These are phyloP conservation scores for Volucella inflata DNA, from an alignment of 2,888 invertebrate genomes.

Conservation along the genomic window DNA sequence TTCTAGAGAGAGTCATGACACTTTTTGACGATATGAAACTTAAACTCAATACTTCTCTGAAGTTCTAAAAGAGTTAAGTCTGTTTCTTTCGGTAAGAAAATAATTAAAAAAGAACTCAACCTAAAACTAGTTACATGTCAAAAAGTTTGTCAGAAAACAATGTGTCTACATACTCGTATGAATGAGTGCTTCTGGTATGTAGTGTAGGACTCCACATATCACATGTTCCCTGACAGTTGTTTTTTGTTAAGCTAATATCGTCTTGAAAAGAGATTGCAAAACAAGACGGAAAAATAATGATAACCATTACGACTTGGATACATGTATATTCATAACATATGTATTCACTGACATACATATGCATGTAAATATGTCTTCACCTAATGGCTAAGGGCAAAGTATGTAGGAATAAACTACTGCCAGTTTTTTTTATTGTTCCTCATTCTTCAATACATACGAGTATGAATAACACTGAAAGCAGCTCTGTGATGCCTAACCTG, in stretches of 20 bases:
- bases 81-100: neutral
- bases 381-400: slow-evolving; percentile 49
- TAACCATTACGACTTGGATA: slow-evolving; percentile 37
- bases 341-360: neutral
- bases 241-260: slow-evolving; percentile 17
- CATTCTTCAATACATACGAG: neutral
- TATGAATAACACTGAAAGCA: slow-evolving; percentile 14
- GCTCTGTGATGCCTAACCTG: slow-evolving; percentile 40
- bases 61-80: no score
- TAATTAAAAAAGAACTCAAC: slow-evolving; percentile 18
- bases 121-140: slow-evolving; percentile 32
- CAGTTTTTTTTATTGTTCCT: slow-evolving; percentile 27
- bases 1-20: no score
- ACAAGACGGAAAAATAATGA: slow-evolving; percentile 51
- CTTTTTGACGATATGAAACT: no score
- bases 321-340: no score
- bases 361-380: slow-evolving; percentile 15
- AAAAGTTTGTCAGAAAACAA: slow-evolving; percentile 12
- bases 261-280: slow-evolving; percentile 23
- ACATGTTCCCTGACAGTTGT: slow-evolving; percentile 18
- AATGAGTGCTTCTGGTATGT: neutral
- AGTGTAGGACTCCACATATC: neutral
- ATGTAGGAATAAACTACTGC: slow-evolving; percentile 47
- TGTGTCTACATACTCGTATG: slow-evolving; percentile 13
- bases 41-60: no score